Conservation (phyloP, 2,113 vertebrate genomes). For the Cichladusa arquata region DNA sequence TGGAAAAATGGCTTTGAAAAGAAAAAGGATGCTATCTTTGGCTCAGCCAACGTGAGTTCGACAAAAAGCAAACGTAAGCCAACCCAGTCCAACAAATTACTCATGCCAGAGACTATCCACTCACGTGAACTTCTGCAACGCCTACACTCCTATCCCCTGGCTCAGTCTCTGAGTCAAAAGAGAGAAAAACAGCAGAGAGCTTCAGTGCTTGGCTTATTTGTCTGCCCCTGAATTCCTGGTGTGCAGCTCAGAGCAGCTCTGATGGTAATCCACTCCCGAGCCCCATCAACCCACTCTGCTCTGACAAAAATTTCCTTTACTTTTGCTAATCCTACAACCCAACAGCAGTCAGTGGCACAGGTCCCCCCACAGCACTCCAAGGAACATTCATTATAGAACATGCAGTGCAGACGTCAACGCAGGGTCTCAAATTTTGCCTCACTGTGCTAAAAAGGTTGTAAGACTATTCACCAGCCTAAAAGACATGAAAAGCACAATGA, state of each 20-base stretch:
- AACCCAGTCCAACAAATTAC: conserved; percentile 28
- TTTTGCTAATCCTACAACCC: background rate
- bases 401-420: rapidly evolving
- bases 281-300: background rate
- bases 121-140: conserved; percentile 36
- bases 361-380: background rate
- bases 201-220: background rate
- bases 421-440: background rate
- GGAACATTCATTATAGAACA: background rate
- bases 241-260: conserved; percentile 4
- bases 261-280: background rate
- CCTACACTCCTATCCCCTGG: conserved; percentile 5
- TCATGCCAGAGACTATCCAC: conserved; percentile 19
- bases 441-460: background rate
- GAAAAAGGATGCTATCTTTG: conserved; percentile 48
- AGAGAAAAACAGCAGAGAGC: conserved; percentile 6
- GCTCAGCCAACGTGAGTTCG: background rate
- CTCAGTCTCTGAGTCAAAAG: background rate
- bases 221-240: background rate
- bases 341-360: background rate
- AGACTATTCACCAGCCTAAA: background rate
- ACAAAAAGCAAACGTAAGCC: conserved; percentile 24
- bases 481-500: background rate
- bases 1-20: conserved; percentile 35
- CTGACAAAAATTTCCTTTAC: background rate